phyloP scores from a whole-genome alignment of 2,113 vertebrate species.

The Collichthys lucidus region DNA sequence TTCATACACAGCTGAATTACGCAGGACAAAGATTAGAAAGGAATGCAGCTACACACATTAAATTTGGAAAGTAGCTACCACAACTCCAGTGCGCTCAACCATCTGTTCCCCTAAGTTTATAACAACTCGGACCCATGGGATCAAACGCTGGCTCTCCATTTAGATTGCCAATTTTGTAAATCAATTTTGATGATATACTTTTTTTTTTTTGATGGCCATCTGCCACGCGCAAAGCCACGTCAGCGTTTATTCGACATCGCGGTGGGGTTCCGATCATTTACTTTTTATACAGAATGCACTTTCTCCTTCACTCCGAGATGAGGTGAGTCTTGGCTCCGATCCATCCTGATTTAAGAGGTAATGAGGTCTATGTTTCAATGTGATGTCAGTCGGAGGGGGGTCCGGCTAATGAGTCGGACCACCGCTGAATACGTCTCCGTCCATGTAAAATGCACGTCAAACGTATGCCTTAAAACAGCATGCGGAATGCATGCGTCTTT shows the following conservation, averaged over 20 bases:
- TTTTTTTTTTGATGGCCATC: conserved; percentile 50
- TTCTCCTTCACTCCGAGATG: conserved; percentile 30
- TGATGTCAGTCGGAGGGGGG: conserved; percentile 58
- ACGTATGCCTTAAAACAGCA: conserved; percentile 57
- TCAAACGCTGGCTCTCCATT: conserved; percentile 38
- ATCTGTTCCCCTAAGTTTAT: conserved; percentile 59
- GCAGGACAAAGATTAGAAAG: conserved; percentile 15
- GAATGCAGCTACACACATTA: not conserved
- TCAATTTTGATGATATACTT: conserved; percentile 34
- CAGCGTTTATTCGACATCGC: conserved; percentile 38
- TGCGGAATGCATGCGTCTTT: conserved; percentile 54
- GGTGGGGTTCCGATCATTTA: not conserved
- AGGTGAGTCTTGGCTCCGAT: conserved; percentile 56
- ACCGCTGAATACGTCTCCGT: conserved; percentile 43
- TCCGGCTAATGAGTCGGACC: conserved; percentile 67
- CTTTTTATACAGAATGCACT: conserved; percentile 51
- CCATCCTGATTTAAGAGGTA: conserved; percentile 66
- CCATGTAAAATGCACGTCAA: conserved; percentile 56
- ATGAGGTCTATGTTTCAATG: conserved; percentile 70
- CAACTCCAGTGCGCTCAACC: conserved; percentile 38
- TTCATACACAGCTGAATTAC: not conserved
- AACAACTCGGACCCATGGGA: conserved; percentile 50
- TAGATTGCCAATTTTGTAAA: conserved; percentile 49
- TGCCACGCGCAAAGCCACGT: conserved; percentile 42
- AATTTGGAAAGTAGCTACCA: conserved; percentile 37